A percentile compares a stretch with the other conserved stretches of the same genome.
Conservation (phyloP, 2,888 invertebrate species). For the Crepidodera aurea region DNA sequence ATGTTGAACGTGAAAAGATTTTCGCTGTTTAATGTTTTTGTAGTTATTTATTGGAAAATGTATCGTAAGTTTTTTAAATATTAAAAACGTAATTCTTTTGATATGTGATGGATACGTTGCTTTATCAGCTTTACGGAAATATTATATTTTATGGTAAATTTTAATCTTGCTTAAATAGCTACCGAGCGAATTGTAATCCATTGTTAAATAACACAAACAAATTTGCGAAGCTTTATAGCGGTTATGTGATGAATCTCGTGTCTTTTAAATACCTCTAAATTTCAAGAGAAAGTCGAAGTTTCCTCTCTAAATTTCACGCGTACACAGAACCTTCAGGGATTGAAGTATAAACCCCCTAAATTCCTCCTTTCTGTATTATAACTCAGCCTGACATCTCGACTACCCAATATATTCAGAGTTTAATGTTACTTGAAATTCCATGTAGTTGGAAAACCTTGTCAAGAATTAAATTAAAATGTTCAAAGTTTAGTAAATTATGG, state of each 20-base stretch:
- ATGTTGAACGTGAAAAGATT: no score
- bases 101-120: no score
- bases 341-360: conserved; percentile 29
- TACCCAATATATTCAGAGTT: conserved; percentile 39
- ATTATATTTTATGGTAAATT: no score
- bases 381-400: conserved; percentile 30
- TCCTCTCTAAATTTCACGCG: conserved; percentile 24
- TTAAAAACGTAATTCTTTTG: no score
- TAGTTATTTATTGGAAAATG: no score
- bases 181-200: no score
- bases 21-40: no score
- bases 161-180: no score
- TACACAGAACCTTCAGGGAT: conserved; percentile 28
- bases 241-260: conserved; percentile 14
- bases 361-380: conserved; percentile 25
- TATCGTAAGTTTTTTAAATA: no score
- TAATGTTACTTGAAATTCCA: conserved; percentile 40
- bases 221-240: neutral
- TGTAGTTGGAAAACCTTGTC: conserved; percentile 40
- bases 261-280: conserved; percentile 18
- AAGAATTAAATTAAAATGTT: conserved; percentile 44
- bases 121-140: no score
- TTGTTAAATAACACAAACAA: neutral
- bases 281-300: conserved; percentile 20
- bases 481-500: conserved; percentile 42